phyloP scores from a whole-genome alignment of 2,113 vertebrate species.

The Nothocercus nigrocapillus region DNA sequence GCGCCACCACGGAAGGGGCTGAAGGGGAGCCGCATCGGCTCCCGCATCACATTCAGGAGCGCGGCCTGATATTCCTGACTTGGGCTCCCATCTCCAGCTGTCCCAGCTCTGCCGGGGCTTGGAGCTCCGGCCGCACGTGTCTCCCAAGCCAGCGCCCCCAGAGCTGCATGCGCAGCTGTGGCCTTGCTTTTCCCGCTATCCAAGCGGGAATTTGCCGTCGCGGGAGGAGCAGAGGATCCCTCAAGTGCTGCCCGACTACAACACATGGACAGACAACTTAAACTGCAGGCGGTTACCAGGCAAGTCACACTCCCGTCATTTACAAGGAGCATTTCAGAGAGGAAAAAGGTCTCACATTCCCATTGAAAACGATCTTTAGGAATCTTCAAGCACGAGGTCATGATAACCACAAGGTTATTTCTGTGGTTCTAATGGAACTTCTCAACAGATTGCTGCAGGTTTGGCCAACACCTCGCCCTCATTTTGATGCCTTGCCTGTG shows the following conservation, averaged over 20 bases:
- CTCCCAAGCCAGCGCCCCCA: too few species aligned
- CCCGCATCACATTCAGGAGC: conserved; percentile 19
- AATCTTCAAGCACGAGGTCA: not conserved
- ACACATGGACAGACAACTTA: not conserved
- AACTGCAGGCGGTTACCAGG: not conserved
- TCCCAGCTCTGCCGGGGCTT: not conserved
- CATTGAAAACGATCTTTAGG: not conserved
- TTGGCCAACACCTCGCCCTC: not conserved
- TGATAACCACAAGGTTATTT: not conserved
- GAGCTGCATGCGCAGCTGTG: too few species aligned
- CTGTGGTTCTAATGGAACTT: not conserved
- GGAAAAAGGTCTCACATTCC: not conserved
- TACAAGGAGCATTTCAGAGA: not conserved
- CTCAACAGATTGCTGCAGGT: not conserved
- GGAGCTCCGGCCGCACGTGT: not conserved
- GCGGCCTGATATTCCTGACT: not conserved
- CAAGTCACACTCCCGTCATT: not conserved
- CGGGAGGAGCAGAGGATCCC: too few species aligned
- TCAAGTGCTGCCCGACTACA: not conserved
- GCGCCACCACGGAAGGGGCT: not conserved
- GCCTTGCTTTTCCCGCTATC: too few species aligned
- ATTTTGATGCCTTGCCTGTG: not conserved
- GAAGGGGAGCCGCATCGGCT: not conserved
- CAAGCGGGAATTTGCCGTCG: too few species aligned
- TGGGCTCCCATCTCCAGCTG: not conserved